These are phyloP conservation scores for Glyptemys insculpta DNA, from an alignment of 2,797 vertebrate species.

Conservation along the genomic window DNA sequence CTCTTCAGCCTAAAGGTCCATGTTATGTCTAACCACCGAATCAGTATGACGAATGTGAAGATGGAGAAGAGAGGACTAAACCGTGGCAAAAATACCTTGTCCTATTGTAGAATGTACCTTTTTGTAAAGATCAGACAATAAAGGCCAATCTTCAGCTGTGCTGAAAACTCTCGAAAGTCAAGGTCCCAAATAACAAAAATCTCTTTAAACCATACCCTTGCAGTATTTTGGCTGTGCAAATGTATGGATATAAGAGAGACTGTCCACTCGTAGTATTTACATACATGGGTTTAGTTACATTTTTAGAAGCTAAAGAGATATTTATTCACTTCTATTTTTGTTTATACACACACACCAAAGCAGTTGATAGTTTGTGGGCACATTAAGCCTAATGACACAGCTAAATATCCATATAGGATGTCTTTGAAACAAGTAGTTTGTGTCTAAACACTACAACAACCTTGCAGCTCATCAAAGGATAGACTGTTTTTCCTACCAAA, in stretches of 20 bases:
- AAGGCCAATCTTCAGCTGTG: neutral
- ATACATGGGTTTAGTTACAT: neutral
- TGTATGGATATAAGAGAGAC: neutral
- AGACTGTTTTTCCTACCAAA: neutral
- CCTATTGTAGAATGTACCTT: neutral
- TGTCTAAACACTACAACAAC: neutral
- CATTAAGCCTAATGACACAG: neutral
- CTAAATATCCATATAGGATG: neutral
- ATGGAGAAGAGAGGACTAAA: neutral
- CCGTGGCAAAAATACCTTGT: neutral
- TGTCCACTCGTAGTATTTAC: neutral
- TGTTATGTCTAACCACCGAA: neutral
- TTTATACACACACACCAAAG: neutral
- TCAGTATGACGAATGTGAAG: neutral
- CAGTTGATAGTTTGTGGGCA: neutral
- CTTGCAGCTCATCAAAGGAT: neutral
- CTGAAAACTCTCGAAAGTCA: neutral
- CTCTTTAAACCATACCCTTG: fast-evolving
- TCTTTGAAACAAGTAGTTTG: neutral
- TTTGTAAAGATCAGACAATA: neutral
- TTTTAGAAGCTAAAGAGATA: neutral
- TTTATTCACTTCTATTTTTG: neutral
- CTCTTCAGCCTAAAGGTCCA: neutral
- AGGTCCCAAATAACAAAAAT: neutral
- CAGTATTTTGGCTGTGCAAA: neutral